Evolutionary conservation across 2,797 vertebrate species (phyloP).

Genomic region (Sebastes diploproa): DNA sequence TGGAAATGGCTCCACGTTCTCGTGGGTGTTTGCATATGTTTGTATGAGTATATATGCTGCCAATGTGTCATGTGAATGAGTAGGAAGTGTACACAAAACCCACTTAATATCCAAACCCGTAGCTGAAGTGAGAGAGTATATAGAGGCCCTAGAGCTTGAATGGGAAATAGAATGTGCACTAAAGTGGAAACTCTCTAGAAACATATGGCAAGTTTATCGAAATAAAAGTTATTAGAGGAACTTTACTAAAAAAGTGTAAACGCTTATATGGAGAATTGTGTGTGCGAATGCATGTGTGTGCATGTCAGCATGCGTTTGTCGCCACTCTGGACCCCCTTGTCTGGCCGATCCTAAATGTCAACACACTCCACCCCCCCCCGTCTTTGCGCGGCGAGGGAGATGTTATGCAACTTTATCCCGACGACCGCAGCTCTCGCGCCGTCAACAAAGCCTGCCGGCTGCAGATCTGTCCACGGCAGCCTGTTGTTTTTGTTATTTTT

Average conservation of each 20-base stretch:
- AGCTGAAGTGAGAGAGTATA: not conserved
- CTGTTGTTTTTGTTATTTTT: constrained; percentile 72
- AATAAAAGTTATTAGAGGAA: not conserved
- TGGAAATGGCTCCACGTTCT: constrained; percentile 8
- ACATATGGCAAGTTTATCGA: not conserved
- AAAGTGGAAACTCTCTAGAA: not conserved
- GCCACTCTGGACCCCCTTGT: constrained; percentile 10
- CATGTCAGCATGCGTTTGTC: constrained; percentile 54
- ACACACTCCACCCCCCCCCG: not conserved
- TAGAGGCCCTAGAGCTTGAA: not conserved
- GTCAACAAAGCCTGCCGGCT: constrained; percentile 70
- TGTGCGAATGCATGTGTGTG: constrained; percentile 6
- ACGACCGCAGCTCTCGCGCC: constrained; percentile 23
- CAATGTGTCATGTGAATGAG: not conserved
- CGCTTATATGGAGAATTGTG: not conserved
- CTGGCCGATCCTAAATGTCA: constrained; percentile 68
- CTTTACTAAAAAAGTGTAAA: not conserved
- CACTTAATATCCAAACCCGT: not conserved
- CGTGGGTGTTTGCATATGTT: constrained; percentile 40
- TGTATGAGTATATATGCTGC: constrained; percentile 6
- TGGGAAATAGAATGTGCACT: not conserved
- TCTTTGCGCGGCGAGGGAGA: constrained; percentile 20
- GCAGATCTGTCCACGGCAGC: constrained; percentile 61
- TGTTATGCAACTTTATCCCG: constrained; percentile 70
- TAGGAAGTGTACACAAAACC: constrained; percentile 21